A percentile compares a stretch with the other conserved stretches of the same genome.
These are phyloP conservation scores for Crocallis elinguaria DNA, from an alignment of 2,888 invertebrate genomes.

Conservation along the genomic window DNA sequence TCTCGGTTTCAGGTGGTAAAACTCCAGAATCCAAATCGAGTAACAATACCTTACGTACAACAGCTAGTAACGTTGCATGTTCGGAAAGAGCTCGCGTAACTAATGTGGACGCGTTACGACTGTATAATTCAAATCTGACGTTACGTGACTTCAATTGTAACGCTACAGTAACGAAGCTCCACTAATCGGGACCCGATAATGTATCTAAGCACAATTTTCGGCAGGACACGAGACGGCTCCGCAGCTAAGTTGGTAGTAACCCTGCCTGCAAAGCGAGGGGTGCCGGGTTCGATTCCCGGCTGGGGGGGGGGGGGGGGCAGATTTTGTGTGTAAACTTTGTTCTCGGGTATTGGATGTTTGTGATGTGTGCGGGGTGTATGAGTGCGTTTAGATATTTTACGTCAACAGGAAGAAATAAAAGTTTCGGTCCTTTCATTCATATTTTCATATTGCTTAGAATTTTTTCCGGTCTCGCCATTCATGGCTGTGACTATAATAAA, in stretches of 20 bases:
- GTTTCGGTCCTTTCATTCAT: conserved; percentile 13
- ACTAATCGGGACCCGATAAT: conserved; percentile 12
- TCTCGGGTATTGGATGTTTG: too few relatives aligned
- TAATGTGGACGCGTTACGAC: conserved; percentile 57
- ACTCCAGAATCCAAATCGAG: conserved; percentile 1
- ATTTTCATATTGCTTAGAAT: conserved; percentile 11
- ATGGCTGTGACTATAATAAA: conserved; percentile 13
- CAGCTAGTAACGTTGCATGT: conserved; percentile 34
- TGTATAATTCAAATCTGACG: conserved; percentile 47
- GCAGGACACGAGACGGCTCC: too few relatives aligned
- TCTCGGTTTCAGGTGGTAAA: not conserved
- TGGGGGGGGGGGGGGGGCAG: too few relatives aligned
- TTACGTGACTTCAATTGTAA: conserved; percentile 65
- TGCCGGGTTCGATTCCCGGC: too few relatives aligned
- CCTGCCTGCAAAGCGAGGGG: too few relatives aligned
- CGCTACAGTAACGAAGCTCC: conserved; percentile 41
- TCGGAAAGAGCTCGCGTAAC: conserved; percentile 50
- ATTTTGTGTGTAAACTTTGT: too few relatives aligned
- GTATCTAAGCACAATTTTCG: conserved; percentile 22
- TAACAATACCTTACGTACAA: conserved; percentile 10
- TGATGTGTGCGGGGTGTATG: too few relatives aligned
- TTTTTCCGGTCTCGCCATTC: conserved; percentile 26
- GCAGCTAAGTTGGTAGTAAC: too few relatives aligned
- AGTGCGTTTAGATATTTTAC: too few relatives aligned
- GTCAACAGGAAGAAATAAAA: conserved; percentile 32